A percentile compares a stretch with the other conserved stretches of the same genome.
phyloP scores from a whole-genome alignment of 2,888 invertebrate species.

The Tinea semifulvella region DNA sequence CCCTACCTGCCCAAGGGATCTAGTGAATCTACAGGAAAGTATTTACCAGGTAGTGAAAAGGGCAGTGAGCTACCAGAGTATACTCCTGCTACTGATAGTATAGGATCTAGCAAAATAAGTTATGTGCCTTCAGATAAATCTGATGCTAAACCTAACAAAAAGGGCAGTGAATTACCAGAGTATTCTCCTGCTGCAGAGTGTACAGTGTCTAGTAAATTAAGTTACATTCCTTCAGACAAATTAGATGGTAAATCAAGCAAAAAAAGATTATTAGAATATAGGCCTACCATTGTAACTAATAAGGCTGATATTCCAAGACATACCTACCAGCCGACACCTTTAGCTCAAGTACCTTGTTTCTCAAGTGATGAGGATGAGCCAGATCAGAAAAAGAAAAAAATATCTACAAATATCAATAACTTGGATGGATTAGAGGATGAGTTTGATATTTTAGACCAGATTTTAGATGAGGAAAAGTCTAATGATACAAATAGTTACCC shows the following conservation, averaged over 20 bases:
- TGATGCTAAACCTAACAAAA: conserved; percentile 20
- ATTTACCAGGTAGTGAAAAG: conserved; percentile 47
- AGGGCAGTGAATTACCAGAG: conserved; percentile 41
- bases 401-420: conserved; percentile 46
- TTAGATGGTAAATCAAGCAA: conserved; percentile 27
- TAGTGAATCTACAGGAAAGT: conserved; percentile 42
- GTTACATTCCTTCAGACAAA: conserved; percentile 55
- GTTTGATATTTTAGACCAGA: conserved; percentile 61
- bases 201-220: conserved; percentile 31
- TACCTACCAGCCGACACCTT: conserved; percentile 57
- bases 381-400: conserved; percentile 41
- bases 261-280: conserved; percentile 48
- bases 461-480: conserved; percentile 53
- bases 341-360: conserved; percentile 51
- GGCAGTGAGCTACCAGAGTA: conserved; percentile 49
- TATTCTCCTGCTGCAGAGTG: conserved; percentile 40
- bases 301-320: conserved; percentile 35
- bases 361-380: conserved; percentile 63
- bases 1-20: conserved; percentile 50
- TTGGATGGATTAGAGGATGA: conserved; percentile 57
- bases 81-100: conserved; percentile 34
- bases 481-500: conserved; percentile 16
- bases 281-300: conserved; percentile 41
- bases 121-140: conserved; percentile 56
- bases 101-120: conserved; percentile 32